Base-by-base conservation (phyloP, 2,113 vertebrate species). In the Colinus virginianus region DNA sequence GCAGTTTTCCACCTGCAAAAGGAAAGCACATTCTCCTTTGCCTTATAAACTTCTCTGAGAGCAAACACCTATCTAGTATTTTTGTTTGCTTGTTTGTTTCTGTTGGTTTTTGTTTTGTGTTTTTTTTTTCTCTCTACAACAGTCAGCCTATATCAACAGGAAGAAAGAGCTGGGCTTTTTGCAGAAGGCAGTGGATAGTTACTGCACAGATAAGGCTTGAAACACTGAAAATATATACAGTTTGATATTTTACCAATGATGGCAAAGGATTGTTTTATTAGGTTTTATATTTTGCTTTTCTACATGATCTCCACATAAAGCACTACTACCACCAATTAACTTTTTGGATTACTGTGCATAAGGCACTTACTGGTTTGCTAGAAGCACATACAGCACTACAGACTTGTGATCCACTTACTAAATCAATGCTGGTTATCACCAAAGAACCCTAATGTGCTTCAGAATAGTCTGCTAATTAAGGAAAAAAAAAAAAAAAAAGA, bases 371-470 rank as follows among this genome's bases (percentile, higher is more conserved):
- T 78, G 72, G 43, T 87, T 72, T 87, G 64, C 79, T 55, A 58
- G 58, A 96, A 96, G 90, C 90, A 97, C 86, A 92, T 94, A 84
- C 87, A 94, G 72, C 94, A 95, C 92, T 77, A 86, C 90, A 96
- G 70, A 95, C 91, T 75, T 84, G 71, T 74, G 80, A 95, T 86
- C 92, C 87, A 93, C 75, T 87, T 90, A 95, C 83, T 85, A 83
- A 92, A 96, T 94, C 86, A 93, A 88, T 90, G 95, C 75, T 28
- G 25, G 62, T 93, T 90, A 91, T 72, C 88, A 94, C 87, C 96
- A 95, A 97, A 95, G 78, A 92, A 80, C 59, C 16, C 79, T 81
- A 93, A 94, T 90, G 72, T 66, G 78, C n/a, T 93, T 70, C 40
- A 85, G n/a, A 49, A 90, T 86, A 85, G 45, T 88, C 76, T 81